phyloP scores from a whole-genome alignment of 2,888 invertebrate genomes.

The Leucoma salicis region DNA sequence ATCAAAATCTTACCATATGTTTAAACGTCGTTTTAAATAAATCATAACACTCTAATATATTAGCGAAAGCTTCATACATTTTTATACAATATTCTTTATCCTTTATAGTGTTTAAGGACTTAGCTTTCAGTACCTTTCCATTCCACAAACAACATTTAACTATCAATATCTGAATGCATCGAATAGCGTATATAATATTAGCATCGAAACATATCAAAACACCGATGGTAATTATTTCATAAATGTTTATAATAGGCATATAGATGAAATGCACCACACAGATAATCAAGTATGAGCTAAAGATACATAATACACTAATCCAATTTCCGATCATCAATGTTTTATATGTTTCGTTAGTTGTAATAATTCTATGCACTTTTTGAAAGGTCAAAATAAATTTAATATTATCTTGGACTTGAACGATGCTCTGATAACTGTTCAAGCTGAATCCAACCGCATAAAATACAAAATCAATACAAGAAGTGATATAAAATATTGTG shows the following conservation, averaged over 20 bases:
- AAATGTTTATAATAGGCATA: not conserved
- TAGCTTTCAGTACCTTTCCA: not conserved
- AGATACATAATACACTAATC: not conserved
- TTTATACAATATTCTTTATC: not conserved
- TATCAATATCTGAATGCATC: constrained; percentile 6
- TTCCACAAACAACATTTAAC: constrained; percentile 10
- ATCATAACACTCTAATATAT: not conserved
- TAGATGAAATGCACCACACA: not conserved
- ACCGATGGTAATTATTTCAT: not conserved
- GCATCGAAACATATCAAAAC: constrained; percentile 8
- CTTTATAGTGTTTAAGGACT: not conserved
- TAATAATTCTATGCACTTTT: constrained; percentile 13
- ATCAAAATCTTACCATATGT: not conserved
- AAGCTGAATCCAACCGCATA: constrained; percentile 5
- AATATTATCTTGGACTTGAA: constrained; percentile 6
- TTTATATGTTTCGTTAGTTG: not conserved
- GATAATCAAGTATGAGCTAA: not conserved
- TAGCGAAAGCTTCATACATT: constrained; percentile 6
- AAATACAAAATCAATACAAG: constrained; percentile 6
- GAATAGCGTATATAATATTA: constrained; percentile 6
- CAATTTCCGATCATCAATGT: not conserved
- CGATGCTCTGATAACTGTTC: constrained; percentile 1
- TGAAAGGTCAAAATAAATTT: constrained; percentile 18
- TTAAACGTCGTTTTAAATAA: constrained; percentile 1
- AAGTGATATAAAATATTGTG: not conserved